Evolutionary conservation across 2,888 invertebrate genomes (phyloP), one percentile per base, ranked within the genome.

Genomic region (Bugulina stolonifera): DNA sequence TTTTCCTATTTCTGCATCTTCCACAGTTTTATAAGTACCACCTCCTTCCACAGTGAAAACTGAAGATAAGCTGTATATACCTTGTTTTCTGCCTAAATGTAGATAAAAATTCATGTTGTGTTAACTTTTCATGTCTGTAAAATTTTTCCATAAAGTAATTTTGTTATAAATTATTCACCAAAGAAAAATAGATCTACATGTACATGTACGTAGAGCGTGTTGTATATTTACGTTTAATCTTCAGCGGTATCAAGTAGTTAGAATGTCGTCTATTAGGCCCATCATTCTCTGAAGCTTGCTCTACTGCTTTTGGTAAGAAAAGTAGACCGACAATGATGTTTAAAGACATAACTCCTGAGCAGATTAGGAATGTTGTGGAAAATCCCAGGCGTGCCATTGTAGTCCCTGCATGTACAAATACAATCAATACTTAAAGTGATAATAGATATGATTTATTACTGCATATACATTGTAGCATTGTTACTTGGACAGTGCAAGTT

Each of bases 1-100:
- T n/a, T n/a, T n/a, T n/a, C n/a, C n/a, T n/a, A n/a, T n/a, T n/a
- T n/a, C n/a, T n/a, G n/a, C 18, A 22, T 57, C 32, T 2, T 64
- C 10, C 10, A 29, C 25, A 3, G 64, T 14, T 3, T 27, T 27
- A 34, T 18, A 25, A 5, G 32, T 32, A 10, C 32, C 64, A 29
- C n/a, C 32, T 29, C 5, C 29, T 18, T 14, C 18, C 2, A 29
- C 27, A 3, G 22, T 14, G 14, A 27, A 18, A 64, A 14, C 27
- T 22, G 22, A 14, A 29, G 64, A 32, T 14, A 64, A 14, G 10
- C 32, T 64, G n/a, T 64, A 64, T 22, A 64, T 64, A 10, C 64
- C 64, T 64, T 64, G 64, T 32, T n/a, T 64, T 64, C 32, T 64
- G 5, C 64, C 64, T 64, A 55, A 55, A 55, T n/a, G n/a, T n/a